phyloP scores from a whole-genome alignment of 2,888 invertebrate genomes.

The Galerucella nymphaeae region DNA sequence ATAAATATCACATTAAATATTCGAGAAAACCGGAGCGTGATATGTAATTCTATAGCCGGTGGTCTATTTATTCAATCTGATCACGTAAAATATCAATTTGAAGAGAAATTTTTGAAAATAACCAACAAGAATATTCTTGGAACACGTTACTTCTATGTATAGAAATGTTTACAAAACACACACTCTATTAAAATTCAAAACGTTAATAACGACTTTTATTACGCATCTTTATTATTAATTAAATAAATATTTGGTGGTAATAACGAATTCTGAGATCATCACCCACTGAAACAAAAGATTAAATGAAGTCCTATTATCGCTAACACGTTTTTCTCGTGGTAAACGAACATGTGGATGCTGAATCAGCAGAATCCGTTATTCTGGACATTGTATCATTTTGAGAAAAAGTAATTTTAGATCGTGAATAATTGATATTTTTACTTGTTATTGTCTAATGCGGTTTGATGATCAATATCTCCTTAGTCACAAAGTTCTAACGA shows the following conservation, averaged over 20 bases:
- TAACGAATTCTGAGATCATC: slow-evolving; percentile 8
- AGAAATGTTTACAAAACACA: background rate
- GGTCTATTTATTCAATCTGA: background rate
- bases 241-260: background rate
- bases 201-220: background rate
- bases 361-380: background rate
- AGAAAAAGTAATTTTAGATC: slow-evolving; percentile 7
- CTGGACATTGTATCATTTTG: background rate
- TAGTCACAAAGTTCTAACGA: background rate
- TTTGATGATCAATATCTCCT: slow-evolving; percentile 1
- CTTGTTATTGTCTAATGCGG: background rate
- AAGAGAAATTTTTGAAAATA: background rate
- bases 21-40: background rate
- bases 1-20: background rate
- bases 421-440: background rate
- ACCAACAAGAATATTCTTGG: background rate
- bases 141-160: background rate
- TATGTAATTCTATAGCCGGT: background rate
- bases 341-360: background rate
- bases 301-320: background rate
- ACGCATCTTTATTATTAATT: slow-evolving; percentile 4
- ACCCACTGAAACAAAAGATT: background rate
- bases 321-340: background rate
- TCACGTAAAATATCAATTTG: slow-evolving; percentile 7
- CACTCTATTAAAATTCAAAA: background rate